Conservation (phyloP, 2,888 invertebrate genomes). For the Rhagonycha fulva region DNA sequence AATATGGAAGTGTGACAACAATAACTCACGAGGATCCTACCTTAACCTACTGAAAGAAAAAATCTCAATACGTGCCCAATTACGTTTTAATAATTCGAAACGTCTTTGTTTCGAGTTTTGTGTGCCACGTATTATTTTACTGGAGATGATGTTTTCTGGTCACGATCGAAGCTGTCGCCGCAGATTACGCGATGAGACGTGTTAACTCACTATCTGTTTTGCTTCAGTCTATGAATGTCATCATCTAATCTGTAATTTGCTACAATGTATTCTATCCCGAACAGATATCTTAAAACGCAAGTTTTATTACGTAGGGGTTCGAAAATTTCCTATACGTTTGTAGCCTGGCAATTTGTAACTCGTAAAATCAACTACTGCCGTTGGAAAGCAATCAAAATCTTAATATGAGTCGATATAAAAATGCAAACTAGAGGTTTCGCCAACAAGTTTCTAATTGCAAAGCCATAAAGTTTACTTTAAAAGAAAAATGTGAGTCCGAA, state of each 20-base stretch:
- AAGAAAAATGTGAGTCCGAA: background rate
- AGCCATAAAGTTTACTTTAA: background rate
- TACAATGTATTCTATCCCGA: conserved; percentile 19
- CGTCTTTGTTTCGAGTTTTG: conserved; percentile 17
- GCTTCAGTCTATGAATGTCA: conserved; percentile 39
- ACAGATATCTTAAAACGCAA: conserved; percentile 5
- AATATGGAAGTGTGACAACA: background rate
- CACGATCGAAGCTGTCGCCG: conserved; percentile 55
- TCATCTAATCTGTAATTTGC: conserved; percentile 27
- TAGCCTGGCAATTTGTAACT: background rate
- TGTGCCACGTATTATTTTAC: conserved; percentile 19
- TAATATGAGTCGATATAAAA: background rate
- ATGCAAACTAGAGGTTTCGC: background rate
- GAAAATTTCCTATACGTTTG: conserved; percentile 3
- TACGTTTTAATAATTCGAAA: background rate
- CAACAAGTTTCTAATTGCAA: background rate
- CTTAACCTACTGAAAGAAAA: background rate
- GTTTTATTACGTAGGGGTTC: conserved; percentile 9
- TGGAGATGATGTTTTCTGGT: conserved; percentile 50
- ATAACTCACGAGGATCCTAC: background rate
- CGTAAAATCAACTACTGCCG: background rate
- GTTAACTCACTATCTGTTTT: conserved; percentile 53
- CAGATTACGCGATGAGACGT: conserved; percentile 54
- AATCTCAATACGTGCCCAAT: background rate
- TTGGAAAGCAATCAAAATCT: background rate